A percentile compares a stretch with the other conserved stretches of the same genome.
These are phyloP conservation scores for Rhinichthys osculus DNA, from an alignment of 2,797 vertebrate species.

Conservation along the genomic window DNA sequence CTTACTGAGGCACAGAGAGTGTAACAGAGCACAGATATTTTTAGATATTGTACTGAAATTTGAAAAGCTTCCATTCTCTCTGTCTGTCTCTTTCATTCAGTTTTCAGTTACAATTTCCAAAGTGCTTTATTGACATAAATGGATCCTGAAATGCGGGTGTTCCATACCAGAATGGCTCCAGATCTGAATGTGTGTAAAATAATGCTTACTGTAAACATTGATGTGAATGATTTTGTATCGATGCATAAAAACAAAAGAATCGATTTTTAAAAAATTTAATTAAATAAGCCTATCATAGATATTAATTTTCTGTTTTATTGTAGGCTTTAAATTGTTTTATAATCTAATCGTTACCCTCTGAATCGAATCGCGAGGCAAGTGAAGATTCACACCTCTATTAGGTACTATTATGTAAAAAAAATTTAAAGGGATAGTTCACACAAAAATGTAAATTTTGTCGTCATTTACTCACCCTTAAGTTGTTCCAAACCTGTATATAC, in stretches of 20 bases:
- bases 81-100: not conserved
- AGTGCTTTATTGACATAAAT: constrained; percentile 16
- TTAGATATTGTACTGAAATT: constrained; percentile 4
- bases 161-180: not conserved
- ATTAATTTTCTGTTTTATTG: not conserved
- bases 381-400: too few relatives aligned
- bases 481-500: too few relatives aligned
- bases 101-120: constrained; percentile 4
- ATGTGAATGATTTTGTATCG: not conserved
- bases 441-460: too few relatives aligned
- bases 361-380: too few relatives aligned
- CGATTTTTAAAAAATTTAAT: accelerated
- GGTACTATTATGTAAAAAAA: too few relatives aligned
- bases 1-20: constrained; percentile 4
- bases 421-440: too few relatives aligned
- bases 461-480: too few relatives aligned
- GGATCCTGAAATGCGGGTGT: not conserved
- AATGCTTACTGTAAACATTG: not conserved
- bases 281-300: not conserved
- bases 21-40: constrained; percentile 8
- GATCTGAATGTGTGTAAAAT: constrained; percentile 9
- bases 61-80: not conserved
- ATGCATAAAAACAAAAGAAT: not conserved
- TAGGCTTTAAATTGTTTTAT: not conserved
- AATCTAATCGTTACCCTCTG: too few relatives aligned